phyloP scores from a whole-genome alignment of 2,113 vertebrate species.

The Narcine bancroftii region DNA sequence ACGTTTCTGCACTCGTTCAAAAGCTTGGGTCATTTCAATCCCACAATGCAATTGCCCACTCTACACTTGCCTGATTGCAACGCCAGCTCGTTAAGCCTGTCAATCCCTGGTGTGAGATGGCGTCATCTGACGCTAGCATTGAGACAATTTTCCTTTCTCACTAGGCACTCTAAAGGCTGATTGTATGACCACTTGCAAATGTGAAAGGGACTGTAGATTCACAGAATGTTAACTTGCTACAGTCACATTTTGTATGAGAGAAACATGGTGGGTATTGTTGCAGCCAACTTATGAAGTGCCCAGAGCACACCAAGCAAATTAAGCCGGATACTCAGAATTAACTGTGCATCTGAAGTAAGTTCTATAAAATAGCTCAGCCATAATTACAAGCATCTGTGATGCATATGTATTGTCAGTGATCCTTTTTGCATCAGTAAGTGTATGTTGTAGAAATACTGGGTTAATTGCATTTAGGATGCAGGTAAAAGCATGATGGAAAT shows the following conservation, averaged over 20 bases:
- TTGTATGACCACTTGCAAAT: no score
- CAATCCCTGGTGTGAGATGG: no score
- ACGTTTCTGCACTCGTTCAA: no score
- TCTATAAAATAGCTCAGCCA: neutral
- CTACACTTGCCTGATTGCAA: no score
- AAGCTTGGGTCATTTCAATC: no score
- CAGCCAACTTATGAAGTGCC: neutral
- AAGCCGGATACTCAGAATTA: neutral
- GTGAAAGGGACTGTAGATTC: no score
- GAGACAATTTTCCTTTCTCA: no score
- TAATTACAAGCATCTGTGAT: neutral
- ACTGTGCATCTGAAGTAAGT: neutral
- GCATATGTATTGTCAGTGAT: neutral
- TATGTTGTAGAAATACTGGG: neutral
- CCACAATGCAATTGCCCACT: no score
- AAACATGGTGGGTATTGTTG: neutral
- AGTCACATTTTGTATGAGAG: neutral
- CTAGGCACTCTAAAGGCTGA: no score
- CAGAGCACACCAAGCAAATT: neutral
- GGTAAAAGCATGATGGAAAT: neutral
- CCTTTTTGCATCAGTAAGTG: neutral
- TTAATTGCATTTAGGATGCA: neutral
- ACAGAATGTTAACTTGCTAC: neutral
- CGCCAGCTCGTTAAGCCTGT: no score
- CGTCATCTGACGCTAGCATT: no score